phyloP scores from a whole-genome alignment of 2,797 vertebrate genomes.

The Megaceryle alcyon region DNA sequence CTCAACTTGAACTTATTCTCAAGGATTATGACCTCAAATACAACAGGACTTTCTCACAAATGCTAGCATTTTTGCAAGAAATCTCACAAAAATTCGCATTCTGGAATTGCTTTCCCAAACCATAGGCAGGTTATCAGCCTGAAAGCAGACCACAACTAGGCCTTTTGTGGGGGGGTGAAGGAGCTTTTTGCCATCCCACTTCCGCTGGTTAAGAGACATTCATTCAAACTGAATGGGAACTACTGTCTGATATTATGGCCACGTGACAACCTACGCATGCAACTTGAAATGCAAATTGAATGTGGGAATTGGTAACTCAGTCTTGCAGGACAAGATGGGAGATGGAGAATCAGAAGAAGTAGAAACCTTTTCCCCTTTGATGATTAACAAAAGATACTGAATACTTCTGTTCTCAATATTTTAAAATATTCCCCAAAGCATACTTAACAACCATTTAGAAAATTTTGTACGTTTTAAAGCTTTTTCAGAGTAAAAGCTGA shows the following conservation, averaged over 20 bases:
- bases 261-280: neutral
- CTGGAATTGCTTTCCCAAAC: neutral
- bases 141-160: neutral
- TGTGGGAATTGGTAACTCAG: neutral
- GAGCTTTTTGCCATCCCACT: neutral
- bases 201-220: too few relatives aligned
- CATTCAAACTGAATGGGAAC: too few relatives aligned
- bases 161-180: rapidly evolving
- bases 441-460: neutral
- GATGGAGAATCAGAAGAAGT: neutral
- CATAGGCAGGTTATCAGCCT: neutral
- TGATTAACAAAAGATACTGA: neutral
- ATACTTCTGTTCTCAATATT: neutral
- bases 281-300: neutral
- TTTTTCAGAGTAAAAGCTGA: neutral
- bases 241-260: neutral
- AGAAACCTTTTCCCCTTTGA: neutral
- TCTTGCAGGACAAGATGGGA: neutral
- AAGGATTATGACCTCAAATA: neutral
- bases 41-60: neutral
- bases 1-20: rapidly evolving
- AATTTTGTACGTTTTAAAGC: neutral
- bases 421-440: neutral
- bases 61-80: neutral
- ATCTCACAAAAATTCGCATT: neutral